Evolutionary conservation across 2,888 invertebrate species (phyloP).

Genomic region (Ectemnius cavifrons): DNA sequence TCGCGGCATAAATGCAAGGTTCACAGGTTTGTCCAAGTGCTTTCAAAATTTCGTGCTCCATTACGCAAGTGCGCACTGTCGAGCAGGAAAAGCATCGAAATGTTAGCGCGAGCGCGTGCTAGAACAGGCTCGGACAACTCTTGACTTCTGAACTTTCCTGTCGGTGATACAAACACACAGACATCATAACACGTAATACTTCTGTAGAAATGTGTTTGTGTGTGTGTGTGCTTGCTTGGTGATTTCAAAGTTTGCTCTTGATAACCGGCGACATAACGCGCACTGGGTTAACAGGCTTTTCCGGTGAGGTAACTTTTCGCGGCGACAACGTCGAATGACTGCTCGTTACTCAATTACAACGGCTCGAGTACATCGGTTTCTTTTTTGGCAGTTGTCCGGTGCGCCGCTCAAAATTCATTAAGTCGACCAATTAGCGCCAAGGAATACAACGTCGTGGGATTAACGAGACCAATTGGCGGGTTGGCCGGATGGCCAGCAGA

Average conservation of each 20-base stretch:
- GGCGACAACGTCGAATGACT: neutral
- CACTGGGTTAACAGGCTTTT: too few relatives aligned
- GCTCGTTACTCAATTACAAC: neutral
- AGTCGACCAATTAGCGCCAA: constrained; percentile 50
- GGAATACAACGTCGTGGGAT: constrained; percentile 51
- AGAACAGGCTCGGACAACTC: neutral
- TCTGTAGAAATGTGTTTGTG: too few relatives aligned
- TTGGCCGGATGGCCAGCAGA: constrained; percentile 55
- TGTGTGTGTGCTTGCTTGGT: too few relatives aligned
- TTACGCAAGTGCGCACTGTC: neutral
- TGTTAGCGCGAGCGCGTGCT: too few relatives aligned
- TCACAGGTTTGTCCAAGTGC: neutral
- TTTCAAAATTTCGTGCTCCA: neutral
- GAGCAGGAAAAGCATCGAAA: neutral
- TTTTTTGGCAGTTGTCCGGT: constrained; percentile 23
- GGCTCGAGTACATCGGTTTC: neutral
- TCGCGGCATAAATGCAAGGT: neutral
- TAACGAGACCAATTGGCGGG: constrained; percentile 60
- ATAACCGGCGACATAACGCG: too few relatives aligned
- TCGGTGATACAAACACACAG: neutral
- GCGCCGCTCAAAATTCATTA: constrained; percentile 49
- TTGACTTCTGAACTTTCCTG: neutral
- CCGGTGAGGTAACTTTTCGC: too few relatives aligned
- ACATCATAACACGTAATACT: too few relatives aligned
- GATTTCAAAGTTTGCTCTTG: too few relatives aligned